Conservation (phyloP, 2,888 invertebrate species). For the Lycia hirtaria region DNA sequence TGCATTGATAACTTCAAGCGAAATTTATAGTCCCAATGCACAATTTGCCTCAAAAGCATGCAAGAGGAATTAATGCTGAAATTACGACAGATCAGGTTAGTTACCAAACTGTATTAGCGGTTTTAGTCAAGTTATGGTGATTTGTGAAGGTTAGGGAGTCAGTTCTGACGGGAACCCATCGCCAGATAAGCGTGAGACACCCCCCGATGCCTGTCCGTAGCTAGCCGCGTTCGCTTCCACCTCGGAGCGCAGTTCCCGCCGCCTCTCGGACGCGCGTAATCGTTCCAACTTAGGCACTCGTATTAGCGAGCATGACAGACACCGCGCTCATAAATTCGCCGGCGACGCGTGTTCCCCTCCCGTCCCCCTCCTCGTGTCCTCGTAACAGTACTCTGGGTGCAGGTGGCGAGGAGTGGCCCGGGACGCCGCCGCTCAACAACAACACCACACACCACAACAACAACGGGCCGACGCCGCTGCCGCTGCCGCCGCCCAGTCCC, state of each 20-base stretch:
- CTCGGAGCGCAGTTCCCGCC: conserved; percentile 58
- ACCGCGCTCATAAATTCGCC: conserved; percentile 66
- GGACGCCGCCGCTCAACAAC: conserved; percentile 83
- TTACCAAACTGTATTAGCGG: background rate
- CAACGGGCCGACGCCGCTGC: conserved; percentile 80
- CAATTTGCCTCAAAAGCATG: conserved; percentile 18
- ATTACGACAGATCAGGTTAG: background rate
- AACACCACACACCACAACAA: conserved; percentile 84
- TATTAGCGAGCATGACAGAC: conserved; percentile 61
- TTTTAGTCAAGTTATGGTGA: conserved; percentile 44
- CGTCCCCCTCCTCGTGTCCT: conserved; percentile 85
- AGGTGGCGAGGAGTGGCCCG: conserved; percentile 83
- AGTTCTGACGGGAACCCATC: background rate
- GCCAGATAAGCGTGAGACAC: background rate
- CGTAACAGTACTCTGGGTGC: conserved; percentile 81
- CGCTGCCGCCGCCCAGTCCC: conserved; percentile 85
- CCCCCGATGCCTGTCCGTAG: conserved; percentile 56
- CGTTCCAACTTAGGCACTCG: conserved; percentile 61
- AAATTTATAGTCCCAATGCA: conserved; percentile 22
- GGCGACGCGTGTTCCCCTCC: conserved; percentile 63
- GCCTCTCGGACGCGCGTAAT: conserved; percentile 75
- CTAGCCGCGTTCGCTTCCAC: conserved; percentile 78
- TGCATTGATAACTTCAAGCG: conserved; percentile 40
- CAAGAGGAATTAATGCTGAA: conserved; percentile 3
- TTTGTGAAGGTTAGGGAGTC: background rate